These are phyloP conservation scores for Hecatera dysodea DNA, from an alignment of 2,888 invertebrate species.

Conservation along the genomic window DNA sequence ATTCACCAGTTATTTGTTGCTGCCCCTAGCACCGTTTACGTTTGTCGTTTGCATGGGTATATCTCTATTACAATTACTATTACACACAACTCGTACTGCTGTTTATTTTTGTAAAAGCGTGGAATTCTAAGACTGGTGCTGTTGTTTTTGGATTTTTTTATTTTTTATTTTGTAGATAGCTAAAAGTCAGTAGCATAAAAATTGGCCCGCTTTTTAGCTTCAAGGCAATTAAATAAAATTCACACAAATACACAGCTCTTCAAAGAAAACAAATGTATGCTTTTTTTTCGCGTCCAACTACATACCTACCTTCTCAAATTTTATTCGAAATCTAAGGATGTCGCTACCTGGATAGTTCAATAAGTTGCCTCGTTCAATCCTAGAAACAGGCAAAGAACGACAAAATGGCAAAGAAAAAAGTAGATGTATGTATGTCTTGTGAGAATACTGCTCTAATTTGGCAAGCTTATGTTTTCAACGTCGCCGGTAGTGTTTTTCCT, in stretches of 20 bases:
- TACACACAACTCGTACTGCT: constrained; percentile 19
- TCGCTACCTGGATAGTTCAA: neutral
- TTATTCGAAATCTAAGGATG: neutral
- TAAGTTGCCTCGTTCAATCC: neutral
- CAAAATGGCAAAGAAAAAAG: neutral
- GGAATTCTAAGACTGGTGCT: neutral
- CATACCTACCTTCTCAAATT: too few relatives aligned
- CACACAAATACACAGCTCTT: too few relatives aligned
- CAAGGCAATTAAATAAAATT: too few relatives aligned
- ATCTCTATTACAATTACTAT: constrained; percentile 64
- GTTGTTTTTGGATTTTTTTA: neutral
- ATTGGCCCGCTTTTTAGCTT: neutral
- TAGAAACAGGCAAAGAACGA: too few relatives aligned
- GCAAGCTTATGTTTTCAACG: too few relatives aligned
- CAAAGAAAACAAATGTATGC: too few relatives aligned
- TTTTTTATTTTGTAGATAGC: neutral
- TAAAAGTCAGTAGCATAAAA: neutral
- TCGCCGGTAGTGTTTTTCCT: too few relatives aligned
- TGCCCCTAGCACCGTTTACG: constrained; percentile 58
- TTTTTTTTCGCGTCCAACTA: neutral
- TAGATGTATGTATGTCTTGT: neutral
- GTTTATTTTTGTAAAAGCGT: constrained; percentile 14
- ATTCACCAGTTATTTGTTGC: constrained; percentile 60
- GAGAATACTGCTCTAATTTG: too few relatives aligned
- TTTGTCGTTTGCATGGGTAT: constrained; percentile 65